These are phyloP conservation scores for Enteromius viviparus DNA, from an alignment of 2,797 vertebrate species.

Conservation along the genomic window DNA sequence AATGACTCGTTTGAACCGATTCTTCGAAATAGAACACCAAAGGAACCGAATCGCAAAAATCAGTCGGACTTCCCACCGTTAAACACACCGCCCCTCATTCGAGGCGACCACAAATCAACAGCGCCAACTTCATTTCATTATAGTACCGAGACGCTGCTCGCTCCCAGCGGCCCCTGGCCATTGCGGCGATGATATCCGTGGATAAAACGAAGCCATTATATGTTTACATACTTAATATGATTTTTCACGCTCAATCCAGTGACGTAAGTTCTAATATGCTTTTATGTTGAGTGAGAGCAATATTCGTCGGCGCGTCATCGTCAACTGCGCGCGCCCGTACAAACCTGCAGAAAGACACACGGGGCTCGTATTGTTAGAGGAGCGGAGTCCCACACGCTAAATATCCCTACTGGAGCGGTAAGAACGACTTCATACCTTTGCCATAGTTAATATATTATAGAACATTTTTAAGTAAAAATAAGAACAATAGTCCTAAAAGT, in stretches of 20 bases:
- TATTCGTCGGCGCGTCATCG: constrained; percentile 36
- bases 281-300: not conserved
- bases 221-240: not conserved
- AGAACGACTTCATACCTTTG: not conserved
- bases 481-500: not conserved
- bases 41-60: not conserved
- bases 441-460: not conserved
- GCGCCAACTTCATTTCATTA: constrained; percentile 26
- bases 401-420: constrained; percentile 32
- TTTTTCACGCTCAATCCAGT: not conserved
- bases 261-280: not conserved
- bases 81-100: constrained; percentile 31
- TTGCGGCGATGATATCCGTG: not conserved
- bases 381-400: constrained; percentile 26
- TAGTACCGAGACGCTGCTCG: constrained; percentile 6
- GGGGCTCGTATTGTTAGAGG: constrained; percentile 49
- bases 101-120: constrained; percentile 22
- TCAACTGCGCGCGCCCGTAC: constrained; percentile 32
- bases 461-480: not conserved
- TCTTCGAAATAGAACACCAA: not conserved
- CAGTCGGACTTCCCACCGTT: not conserved
- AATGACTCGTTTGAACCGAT: not conserved
- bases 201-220: not conserved
- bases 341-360: constrained; percentile 45
- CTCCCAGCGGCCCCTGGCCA: not conserved